Evolutionary conservation across 30 jellyfish, hydroid and myxozoan genomes (phyloP), one percentile per base, ranked within the genome.

Genomic region (Aurelia coerulea): DNA sequence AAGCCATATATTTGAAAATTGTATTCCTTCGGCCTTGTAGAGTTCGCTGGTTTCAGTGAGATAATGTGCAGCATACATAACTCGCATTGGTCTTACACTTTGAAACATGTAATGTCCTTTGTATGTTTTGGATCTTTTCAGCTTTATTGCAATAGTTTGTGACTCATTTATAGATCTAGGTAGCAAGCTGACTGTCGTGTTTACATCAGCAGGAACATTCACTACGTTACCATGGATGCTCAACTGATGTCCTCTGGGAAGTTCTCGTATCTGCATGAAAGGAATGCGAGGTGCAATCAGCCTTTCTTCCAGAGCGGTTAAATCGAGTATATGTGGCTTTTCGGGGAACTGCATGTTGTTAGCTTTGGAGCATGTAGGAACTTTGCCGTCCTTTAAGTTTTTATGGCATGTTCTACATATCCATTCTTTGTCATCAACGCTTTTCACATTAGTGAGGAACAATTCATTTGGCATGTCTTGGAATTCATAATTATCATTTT

Each of bases 161-260:
- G 92, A 71, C 42, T 83, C 87, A 11, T 12, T 2, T 4, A 70
- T 19, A n/a, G 31, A n/a, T 34, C 86, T 72, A 5, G 92, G 92
- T 5, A 83, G n/a, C 29, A 4, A 3, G 29, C 51, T 53, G 5
- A 70, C 59, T 3, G 54, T 68, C 6, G 67, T 3, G 70, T 52
- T 50, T 3, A 83, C 92, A 83, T 83, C 86, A 12, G 92, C 78
- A 14, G 92, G 92, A 51, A 83, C 92, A 83, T 83, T 83, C 29
- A 23, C 29, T 23, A 23, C 29, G 29, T 23, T 23, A 23, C 29
- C 29, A 23, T 23, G 29, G 29, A 83, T 83, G 54, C 87, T 32
- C 52, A 83, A 33, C 73, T 83, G 92, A 4, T 74, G 34, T 12
- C 83, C 90, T 51, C 90, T 80, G 15, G 90, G 90, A 42, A 65